Conservation (phyloP, 2,888 invertebrate species). For the Aphidoletes aphidimyza region DNA sequence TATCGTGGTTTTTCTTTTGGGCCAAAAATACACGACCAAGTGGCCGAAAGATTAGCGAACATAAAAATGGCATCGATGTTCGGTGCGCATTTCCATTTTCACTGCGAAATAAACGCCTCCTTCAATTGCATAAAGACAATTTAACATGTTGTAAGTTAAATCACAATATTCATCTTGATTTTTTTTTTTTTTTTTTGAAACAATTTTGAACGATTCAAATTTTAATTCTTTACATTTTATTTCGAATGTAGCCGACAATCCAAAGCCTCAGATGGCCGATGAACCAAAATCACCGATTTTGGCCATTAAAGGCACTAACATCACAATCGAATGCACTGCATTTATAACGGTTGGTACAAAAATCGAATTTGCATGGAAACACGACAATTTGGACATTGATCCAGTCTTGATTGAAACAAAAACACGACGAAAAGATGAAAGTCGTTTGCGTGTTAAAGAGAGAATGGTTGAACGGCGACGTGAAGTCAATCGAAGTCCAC, state of each 20-base stretch:
- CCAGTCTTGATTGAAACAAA: constrained; percentile 12
- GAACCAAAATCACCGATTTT: constrained; percentile 75
- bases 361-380: constrained; percentile 87
- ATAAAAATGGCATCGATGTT: constrained; percentile 68
- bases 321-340: constrained; percentile 84
- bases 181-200: constrained; percentile 14
- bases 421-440: constrained; percentile 4
- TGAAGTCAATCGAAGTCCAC: neutral
- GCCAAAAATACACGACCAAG: constrained; percentile 65
- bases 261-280: constrained; percentile 84
- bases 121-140: constrained; percentile 74
- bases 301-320: constrained; percentile 88
- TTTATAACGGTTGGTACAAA: constrained; percentile 80
- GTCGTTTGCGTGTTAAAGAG: neutral
- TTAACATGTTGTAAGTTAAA: constrained; percentile 72
- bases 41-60: neutral
- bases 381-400: constrained; percentile 77
- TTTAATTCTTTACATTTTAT: constrained; percentile 51
- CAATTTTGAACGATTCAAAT: constrained; percentile 36
- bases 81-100: constrained; percentile 86
- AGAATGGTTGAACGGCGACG: neutral
- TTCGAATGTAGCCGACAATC: constrained; percentile 79
- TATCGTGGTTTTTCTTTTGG: constrained; percentile 90
- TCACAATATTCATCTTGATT: constrained; percentile 48
- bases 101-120: constrained; percentile 76